phyloP scores from a whole-genome alignment of 2,797 vertebrate genomes.

The Phyllotis vaccarum region DNA sequence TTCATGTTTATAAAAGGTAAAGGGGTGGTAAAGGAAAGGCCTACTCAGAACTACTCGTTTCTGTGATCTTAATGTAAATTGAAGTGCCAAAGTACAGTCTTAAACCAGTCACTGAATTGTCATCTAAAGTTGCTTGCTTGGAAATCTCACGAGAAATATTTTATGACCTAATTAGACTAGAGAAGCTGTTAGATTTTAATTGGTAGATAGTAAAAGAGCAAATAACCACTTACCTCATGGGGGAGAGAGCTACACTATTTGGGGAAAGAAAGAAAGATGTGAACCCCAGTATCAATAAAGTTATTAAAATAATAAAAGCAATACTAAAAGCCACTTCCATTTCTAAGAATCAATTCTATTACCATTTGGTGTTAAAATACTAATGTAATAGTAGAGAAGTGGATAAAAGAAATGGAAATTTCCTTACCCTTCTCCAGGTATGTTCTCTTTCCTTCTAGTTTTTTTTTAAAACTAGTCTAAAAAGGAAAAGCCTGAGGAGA shows the following conservation, averaged over 20 bases:
- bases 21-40: constrained; percentile 1
- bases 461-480: constrained; percentile 28
- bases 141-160: constrained; percentile 77
- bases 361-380: constrained; percentile 34
- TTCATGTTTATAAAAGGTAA: background rate
- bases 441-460: constrained; percentile 3
- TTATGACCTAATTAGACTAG: constrained; percentile 79
- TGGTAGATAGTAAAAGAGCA: constrained; percentile 76
- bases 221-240: constrained; percentile 72
- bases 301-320: constrained; percentile 35
- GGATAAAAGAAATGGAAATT: constrained; percentile 20
- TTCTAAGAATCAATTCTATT: constrained; percentile 11
- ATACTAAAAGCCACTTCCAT: constrained; percentile 5
- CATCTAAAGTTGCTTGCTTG: constrained; percentile 68
- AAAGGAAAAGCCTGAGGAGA: constrained; percentile 36
- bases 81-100: constrained; percentile 38
- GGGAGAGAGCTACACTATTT: constrained; percentile 18
- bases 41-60: background rate
- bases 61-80: constrained; percentile 29
- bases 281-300: constrained; percentile 42
- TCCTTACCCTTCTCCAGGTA: background rate
- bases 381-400: constrained; percentile 10
- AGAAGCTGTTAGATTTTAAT: constrained; percentile 79
- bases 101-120: constrained; percentile 60
- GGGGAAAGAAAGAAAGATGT: constrained; percentile 49